Evolutionary conservation across 1,140 invertebrate genomes (phyloP).

Genomic region (Vollenhovia emeryi): DNA sequence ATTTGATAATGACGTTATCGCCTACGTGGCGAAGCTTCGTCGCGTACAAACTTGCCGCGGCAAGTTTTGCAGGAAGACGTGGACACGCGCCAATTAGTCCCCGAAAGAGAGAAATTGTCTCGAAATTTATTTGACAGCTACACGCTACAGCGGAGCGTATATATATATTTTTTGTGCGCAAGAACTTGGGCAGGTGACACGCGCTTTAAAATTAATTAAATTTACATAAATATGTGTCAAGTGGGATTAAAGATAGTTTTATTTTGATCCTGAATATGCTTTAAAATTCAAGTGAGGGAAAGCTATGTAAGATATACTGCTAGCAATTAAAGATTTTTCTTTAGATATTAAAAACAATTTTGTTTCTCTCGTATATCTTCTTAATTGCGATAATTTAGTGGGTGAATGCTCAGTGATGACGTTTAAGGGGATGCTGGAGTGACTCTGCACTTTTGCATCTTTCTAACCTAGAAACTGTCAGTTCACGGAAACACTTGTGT

Average conservation of each 20-base stretch:
- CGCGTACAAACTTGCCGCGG: background rate
- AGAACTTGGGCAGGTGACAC: background rate
- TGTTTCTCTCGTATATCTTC: background rate
- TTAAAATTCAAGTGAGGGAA: background rate
- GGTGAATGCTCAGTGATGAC: background rate
- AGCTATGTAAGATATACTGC: background rate
- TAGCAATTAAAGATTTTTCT: background rate
- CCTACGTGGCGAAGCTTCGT: background rate
- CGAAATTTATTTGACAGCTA: background rate
- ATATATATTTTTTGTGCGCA: background rate
- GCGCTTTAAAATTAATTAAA: background rate
- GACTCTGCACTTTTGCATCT: too few relatives aligned
- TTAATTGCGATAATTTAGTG: background rate
- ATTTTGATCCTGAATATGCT: background rate
- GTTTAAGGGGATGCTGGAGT: too few relatives aligned
- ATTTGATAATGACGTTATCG: slow-evolving; percentile 50
- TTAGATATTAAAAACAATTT: background rate
- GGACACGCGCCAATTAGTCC: background rate
- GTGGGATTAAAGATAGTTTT: background rate
- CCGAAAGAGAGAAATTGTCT: background rate
- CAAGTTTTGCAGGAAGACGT: slow-evolving; percentile 2
- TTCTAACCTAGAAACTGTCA: too few relatives aligned
- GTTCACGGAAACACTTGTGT: too few relatives aligned
- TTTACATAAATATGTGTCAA: background rate
- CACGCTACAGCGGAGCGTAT: background rate